Evolutionary conservation across 1,140 invertebrate genomes (phyloP), one percentile per base, ranked within the genome.

Genomic region (Choristoneura fumiferana): DNA sequence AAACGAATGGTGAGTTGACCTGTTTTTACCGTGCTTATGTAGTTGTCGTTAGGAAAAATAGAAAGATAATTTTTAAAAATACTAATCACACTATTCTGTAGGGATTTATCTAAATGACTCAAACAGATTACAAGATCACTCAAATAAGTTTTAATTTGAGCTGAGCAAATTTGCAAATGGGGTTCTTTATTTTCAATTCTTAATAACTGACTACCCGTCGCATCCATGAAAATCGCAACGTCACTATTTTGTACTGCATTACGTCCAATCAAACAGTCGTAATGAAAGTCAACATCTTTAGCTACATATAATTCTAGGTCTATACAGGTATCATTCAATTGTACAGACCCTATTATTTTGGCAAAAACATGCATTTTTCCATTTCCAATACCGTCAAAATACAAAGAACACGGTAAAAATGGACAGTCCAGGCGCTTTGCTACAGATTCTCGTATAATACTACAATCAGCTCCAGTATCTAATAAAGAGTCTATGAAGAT

Each of bases 241-340:
- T 55, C 54, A 14, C 4, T 10, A 14, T 55, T 34, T 9, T 12
- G 15, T 18, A 56, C 35, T 1, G 54, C 35, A 56, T 56, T 56
- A 12, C 36, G 1, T 4, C 54, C 54, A 56, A 56, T 56, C 1
- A 56, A 8, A 38, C 22, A 22, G 10, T 56, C 54, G 18, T 56
- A 56, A 0, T 17, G 9, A 39, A 56, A 56, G 22, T 56, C 36
- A 10, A 1, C 6, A 56, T 56, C 54, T n/a, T 29, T 38, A 8
- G 22, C 54, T 6, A 56, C 54, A 39, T 39, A 18, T 12, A 56
- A 29, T n/a, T 56, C 54, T 39, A 56, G n/a, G 8, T 56, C 36
- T 17, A 56, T 3, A 39, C 9, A 39, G 10, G 18, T n/a, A 17
- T 56, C 17, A 1, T 56, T 13, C 10, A 56, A 39, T 39, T 10